Evolutionary conservation across 1,140 invertebrate genomes (phyloP).

Genomic region (Sipha flava): DNA sequence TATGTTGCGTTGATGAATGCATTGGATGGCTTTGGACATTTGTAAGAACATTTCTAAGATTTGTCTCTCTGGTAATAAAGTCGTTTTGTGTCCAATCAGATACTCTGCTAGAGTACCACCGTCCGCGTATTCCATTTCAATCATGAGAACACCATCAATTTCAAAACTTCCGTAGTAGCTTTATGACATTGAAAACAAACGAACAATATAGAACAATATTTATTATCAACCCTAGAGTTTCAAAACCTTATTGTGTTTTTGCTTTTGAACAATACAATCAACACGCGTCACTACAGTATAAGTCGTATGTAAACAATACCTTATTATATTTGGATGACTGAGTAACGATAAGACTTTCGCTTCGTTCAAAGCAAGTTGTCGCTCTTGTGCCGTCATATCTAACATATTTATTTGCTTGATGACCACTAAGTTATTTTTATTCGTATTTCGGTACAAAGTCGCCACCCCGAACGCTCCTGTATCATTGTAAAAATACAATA

Average conservation of each 20-base stretch:
- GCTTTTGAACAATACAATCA: too few species aligned
- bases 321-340: slow-evolving; percentile 65
- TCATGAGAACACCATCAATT: slow-evolving; percentile 61
- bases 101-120: slow-evolving; percentile 60
- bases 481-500: too few species aligned
- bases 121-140: slow-evolving; percentile 76
- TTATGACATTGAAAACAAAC: slow-evolving; percentile 33
- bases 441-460: slow-evolving; percentile 57
- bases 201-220: background rate
- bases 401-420: slow-evolving; percentile 69
- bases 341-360: slow-evolving; percentile 61
- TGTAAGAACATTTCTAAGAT: slow-evolving; percentile 60
- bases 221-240: too few species aligned
- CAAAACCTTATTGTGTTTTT: too few species aligned
- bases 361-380: slow-evolving; percentile 68
- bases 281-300: too few species aligned
- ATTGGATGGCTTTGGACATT: slow-evolving; percentile 58
- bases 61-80: slow-evolving; percentile 51
- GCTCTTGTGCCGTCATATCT: slow-evolving; percentile 57
- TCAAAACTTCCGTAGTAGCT: slow-evolving; percentile 70
- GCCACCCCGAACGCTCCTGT: slow-evolving; percentile 67
- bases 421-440: slow-evolving; percentile 59
- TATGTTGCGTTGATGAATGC: slow-evolving; percentile 66
- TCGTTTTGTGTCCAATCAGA: slow-evolving; percentile 49
- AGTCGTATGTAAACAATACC: slow-evolving; percentile 35